A percentile compares a stretch with the other conserved stretches of the same genome.
Conservation (phyloP, 2,888 invertebrate genomes). For the Morpho deidamia region DNA sequence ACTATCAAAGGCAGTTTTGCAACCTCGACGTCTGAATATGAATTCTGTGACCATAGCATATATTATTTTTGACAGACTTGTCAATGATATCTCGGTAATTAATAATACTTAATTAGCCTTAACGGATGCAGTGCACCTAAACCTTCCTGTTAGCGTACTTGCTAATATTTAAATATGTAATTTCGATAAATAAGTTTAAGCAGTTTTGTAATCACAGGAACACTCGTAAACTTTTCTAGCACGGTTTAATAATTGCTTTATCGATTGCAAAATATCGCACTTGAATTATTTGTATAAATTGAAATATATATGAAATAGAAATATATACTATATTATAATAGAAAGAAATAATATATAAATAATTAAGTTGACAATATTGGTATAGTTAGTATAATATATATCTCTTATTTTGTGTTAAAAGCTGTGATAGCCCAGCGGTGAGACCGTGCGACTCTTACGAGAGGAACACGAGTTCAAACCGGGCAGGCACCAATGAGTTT, state of each 20-base stretch:
- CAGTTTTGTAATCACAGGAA: constrained; percentile 12
- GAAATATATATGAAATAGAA: no score
- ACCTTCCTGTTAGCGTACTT: constrained; percentile 8
- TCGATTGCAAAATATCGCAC: constrained; percentile 7
- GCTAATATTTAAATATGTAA: constrained; percentile 11
- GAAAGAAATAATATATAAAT: no score
- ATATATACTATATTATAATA: no score
- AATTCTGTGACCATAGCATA: neutral
- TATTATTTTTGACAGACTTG: constrained; percentile 20
- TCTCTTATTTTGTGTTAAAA: no score
- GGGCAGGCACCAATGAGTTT: no score
- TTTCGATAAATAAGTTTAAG: constrained; percentile 10
- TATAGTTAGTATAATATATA: no score
- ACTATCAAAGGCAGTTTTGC: no score
- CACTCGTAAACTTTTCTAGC: neutral
- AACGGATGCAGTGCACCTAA: constrained; percentile 23
- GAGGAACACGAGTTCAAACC: no score
- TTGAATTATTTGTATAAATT: neutral
- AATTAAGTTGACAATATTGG: no score
- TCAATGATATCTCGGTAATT: constrained; percentile 19
- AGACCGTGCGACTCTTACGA: no score
- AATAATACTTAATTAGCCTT: constrained; percentile 17
- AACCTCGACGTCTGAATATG: no score
- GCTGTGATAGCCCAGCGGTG: no score
- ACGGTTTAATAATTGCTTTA: constrained; percentile 2